phyloP scores from a whole-genome alignment of 2,113 vertebrate species.

The Chloropsis hardwickii region DNA sequence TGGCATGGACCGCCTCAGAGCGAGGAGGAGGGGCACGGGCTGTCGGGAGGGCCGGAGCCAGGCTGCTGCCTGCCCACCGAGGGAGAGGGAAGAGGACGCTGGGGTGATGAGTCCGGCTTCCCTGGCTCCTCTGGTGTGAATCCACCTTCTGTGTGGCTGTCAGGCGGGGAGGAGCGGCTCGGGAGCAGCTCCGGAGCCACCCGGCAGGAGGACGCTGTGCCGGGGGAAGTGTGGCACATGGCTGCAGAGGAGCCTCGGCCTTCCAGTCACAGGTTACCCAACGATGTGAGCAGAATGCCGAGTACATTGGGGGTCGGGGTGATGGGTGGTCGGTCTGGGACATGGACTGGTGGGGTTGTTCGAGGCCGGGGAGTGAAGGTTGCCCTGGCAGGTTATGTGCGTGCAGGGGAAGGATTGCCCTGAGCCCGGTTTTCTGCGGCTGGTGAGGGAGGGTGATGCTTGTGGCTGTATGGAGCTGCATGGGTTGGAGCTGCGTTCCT shows the following conservation, averaged over 20 bases:
- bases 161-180: not conserved
- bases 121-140: not conserved
- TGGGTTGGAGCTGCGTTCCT: not conserved
- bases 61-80: not conserved
- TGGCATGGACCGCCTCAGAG: not conserved
- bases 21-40: not conserved
- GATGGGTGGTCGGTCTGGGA: not conserved
- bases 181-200: not conserved
- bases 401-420: not conserved
- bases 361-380: rapidly evolving
- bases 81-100: not conserved
- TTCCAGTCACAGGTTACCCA: not conserved
- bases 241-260: not conserved
- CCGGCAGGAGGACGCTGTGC: not conserved
- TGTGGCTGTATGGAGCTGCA: rapidly evolving
- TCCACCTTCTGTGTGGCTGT: not conserved
- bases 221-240: not conserved
- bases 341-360: not conserved
- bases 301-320: rapidly evolving
- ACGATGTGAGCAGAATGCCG: rapidly evolving
- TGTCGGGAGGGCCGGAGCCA: not conserved
- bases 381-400: rapidly evolving
- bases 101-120: not conserved
- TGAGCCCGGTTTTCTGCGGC: rapidly evolving
- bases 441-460: not conserved